Evolutionary conservation across 2,113 vertebrate species (phyloP).

Genomic region (Paraplagusia blochii): DNA sequence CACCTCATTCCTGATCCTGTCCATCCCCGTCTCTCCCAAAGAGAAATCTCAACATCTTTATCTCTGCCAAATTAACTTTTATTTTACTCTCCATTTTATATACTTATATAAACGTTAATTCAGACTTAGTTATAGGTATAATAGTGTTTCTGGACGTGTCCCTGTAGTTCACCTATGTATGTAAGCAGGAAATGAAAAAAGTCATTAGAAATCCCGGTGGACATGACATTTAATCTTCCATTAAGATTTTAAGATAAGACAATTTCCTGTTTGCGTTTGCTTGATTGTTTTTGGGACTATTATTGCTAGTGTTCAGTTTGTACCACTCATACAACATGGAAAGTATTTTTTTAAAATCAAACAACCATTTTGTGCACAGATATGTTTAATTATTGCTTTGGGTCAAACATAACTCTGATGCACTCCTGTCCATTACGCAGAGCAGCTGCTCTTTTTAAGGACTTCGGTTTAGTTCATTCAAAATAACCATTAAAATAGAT

Average conservation of each 20-base stretch:
- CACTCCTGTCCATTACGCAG: slow-evolving; percentile 26
- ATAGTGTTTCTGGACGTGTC: no score
- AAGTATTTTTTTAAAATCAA: slow-evolving; percentile 15
- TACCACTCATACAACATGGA: slow-evolving; percentile 1
- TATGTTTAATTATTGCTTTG: slow-evolving; percentile 4
- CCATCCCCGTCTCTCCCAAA: no score
- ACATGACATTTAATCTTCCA: background rate
- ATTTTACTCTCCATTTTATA: no score
- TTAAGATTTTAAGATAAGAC: background rate
- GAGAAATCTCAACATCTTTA: no score
- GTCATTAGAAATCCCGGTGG: background rate
- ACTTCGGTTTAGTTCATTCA: slow-evolving; percentile 8
- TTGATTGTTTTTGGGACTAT: background rate
- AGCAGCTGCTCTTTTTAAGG: slow-evolving; percentile 23
- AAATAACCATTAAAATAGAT: slow-evolving; percentile 6
- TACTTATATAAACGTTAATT: no score
- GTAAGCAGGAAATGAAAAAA: background rate
- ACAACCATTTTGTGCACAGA: slow-evolving; percentile 21
- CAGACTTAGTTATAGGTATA: no score
- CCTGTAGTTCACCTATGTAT: background rate
- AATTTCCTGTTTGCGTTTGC: slow-evolving; percentile 1
- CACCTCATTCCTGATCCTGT: no score
- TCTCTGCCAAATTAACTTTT: no score
- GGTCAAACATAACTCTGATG: slow-evolving; percentile 16
- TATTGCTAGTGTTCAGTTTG: background rate